Conservation (phyloP, 2,797 vertebrate species). For the Xerus rutilus region DNA sequence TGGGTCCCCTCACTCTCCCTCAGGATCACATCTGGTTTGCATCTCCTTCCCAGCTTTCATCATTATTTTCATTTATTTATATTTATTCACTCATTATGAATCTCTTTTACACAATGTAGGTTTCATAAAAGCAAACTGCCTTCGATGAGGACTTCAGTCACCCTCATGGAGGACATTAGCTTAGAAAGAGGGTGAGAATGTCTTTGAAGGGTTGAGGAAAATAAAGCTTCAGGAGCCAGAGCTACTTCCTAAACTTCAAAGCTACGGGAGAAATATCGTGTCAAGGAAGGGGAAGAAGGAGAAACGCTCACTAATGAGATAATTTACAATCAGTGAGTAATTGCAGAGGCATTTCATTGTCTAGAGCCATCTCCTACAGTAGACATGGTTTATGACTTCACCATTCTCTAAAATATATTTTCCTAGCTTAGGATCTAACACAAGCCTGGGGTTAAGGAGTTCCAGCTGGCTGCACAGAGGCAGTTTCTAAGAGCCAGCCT, state of each 20-base stretch:
- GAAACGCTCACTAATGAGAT: not conserved
- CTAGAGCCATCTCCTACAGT: slow-evolving; percentile 39
- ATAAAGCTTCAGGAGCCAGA: not conserved
- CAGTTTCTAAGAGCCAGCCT: not conserved
- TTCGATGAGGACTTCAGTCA: not conserved
- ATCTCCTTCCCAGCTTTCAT: not conserved
- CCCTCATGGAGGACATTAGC: not conserved
- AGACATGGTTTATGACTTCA: slow-evolving; percentile 54
- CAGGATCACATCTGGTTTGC: not conserved
- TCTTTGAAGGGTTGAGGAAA: not conserved
- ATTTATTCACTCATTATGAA: not conserved
- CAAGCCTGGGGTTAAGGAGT: not conserved
- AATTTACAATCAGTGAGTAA: slow-evolving; percentile 55
- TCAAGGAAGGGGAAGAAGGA: not conserved
- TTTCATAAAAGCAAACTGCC: not conserved
- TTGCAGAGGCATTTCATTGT: slow-evolving; percentile 39
- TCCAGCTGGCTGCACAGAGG: slow-evolving; percentile 34
- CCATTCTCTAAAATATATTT: slow-evolving; percentile 23
- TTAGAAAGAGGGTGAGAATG: not conserved
- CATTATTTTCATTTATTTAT: not conserved
- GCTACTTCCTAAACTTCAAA: not conserved
- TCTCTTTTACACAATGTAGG: not conserved
- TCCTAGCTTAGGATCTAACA: slow-evolving; percentile 35
- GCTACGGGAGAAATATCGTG: not conserved
- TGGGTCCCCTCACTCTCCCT: not conserved